Conservation (phyloP, 2,888 invertebrate genomes). For the Mesoligia furuncula region DNA sequence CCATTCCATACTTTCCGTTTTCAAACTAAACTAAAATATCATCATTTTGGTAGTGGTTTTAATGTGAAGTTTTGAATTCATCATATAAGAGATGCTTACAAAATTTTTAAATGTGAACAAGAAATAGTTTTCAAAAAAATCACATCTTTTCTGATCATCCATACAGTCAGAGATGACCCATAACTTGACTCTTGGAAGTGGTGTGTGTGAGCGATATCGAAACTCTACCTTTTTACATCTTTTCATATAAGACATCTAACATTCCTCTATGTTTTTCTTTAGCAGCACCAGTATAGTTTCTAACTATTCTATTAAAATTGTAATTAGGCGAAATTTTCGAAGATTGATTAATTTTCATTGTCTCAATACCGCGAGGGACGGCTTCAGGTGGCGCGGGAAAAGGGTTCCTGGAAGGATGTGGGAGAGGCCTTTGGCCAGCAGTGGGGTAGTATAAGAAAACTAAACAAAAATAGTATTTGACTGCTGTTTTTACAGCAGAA, state of each 20-base stretch:
- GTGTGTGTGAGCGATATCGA: too few species aligned
- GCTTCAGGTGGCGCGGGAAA: too few species aligned
- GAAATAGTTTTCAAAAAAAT: background rate
- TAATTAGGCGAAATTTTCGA: background rate
- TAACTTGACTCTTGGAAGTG: background rate
- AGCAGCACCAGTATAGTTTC: background rate
- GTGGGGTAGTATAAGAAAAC: too few species aligned
- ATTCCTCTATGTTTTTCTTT: background rate
- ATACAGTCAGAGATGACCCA: background rate
- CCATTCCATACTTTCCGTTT: constrained; percentile 85
- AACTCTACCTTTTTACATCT: constrained; percentile 1
- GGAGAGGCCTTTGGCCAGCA: too few species aligned
- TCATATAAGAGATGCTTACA: background rate
- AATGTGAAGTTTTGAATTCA: background rate
- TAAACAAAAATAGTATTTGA: too few species aligned
- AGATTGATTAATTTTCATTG: background rate
- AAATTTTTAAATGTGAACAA: background rate
- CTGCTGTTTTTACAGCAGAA: too few species aligned
- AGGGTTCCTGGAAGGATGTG: too few species aligned
- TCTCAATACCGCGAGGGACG: too few species aligned
- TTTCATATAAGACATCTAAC: background rate
- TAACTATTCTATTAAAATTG: background rate
- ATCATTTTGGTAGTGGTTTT: constrained; percentile 20
- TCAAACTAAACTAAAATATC: constrained; percentile 59
- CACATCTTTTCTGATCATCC: background rate